Evolutionary conservation across 1,140 invertebrate genomes (phyloP).

Genomic region (Ips typographus): DNA sequence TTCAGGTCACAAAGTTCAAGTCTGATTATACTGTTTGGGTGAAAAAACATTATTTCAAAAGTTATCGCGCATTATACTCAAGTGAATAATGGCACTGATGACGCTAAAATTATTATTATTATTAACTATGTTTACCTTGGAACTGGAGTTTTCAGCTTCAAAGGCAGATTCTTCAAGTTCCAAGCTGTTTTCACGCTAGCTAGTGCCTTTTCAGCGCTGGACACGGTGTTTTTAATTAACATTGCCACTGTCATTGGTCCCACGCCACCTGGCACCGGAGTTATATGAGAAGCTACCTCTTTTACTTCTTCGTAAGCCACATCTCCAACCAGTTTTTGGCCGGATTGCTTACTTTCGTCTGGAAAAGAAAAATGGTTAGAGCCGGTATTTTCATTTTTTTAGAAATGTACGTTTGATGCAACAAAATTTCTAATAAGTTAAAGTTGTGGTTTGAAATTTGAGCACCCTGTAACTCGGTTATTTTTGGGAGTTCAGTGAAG

Average conservation of each 20-base stretch:
- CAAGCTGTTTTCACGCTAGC: slow-evolving; percentile 60
- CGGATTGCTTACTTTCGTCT: slow-evolving; percentile 84
- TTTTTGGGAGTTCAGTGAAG: too few relatives aligned
- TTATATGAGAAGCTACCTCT: slow-evolving; percentile 83
- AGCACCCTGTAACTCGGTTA: too few relatives aligned
- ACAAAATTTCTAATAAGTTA: too few relatives aligned
- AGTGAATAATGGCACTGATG: not conserved
- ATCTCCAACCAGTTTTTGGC: slow-evolving; percentile 90
- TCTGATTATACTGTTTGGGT: not conserved
- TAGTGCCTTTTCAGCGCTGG: slow-evolving; percentile 71
- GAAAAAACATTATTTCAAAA: slow-evolving; percentile 6
- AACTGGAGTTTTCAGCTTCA: slow-evolving; percentile 66
- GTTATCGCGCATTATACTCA: not conserved
- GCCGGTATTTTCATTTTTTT: too few relatives aligned
- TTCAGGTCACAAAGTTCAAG: too few relatives aligned
- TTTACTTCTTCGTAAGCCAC: slow-evolving; percentile 83
- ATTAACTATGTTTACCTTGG: slow-evolving; percentile 60
- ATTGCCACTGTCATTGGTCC: slow-evolving; percentile 99
- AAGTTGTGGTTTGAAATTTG: too few relatives aligned
- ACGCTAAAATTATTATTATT: slow-evolving; percentile 8
- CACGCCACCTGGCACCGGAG: slow-evolving; percentile 97
- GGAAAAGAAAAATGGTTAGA: slow-evolving; percentile 7
- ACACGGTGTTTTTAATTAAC: slow-evolving; percentile 94
- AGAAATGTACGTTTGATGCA: too few relatives aligned
- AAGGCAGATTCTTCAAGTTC: slow-evolving; percentile 63